Evolutionary conservation across 2,797 vertebrate species (phyloP).

Genomic region (Poecilia picta): DNA sequence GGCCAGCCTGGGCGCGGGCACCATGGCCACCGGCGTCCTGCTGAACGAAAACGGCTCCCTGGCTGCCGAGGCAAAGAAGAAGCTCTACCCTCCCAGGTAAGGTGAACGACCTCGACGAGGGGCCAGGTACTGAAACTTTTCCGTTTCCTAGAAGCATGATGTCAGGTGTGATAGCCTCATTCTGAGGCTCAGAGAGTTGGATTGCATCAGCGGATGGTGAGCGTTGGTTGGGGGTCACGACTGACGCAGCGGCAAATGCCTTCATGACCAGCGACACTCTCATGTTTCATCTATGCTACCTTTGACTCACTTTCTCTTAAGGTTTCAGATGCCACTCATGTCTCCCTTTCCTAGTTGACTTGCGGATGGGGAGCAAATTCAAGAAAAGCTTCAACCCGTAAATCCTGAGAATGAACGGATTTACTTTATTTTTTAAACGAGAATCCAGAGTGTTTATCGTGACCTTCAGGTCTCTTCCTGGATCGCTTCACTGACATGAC

Average conservation of each 20-base stretch:
- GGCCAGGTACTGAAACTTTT: not conserved
- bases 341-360: not conserved
- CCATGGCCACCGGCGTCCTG: constrained; percentile 82
- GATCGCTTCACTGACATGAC: not conserved
- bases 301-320: constrained; percentile 33
- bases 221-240: constrained; percentile 1
- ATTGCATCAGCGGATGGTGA: not conserved
- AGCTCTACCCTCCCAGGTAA: constrained; percentile 90
- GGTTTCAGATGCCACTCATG: not conserved
- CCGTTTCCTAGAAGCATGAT: not conserved
- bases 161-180: too few relatives aligned
- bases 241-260: constrained; percentile 1
- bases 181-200: not conserved
- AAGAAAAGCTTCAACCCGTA: not conserved
- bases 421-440: not conserved
- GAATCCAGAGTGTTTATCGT: not conserved
- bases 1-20: constrained; percentile 84
- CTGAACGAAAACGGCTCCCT: constrained; percentile 76
- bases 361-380: not conserved
- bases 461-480: not conserved
- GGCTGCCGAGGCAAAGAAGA: constrained; percentile 75
- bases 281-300: constrained; percentile 49
- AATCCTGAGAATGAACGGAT: not conserved
- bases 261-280: constrained; percentile 33
- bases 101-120: not conserved